These are phyloP conservation scores for Huso huso DNA, from an alignment of 2,797 vertebrate species.

Conservation along the genomic window DNA sequence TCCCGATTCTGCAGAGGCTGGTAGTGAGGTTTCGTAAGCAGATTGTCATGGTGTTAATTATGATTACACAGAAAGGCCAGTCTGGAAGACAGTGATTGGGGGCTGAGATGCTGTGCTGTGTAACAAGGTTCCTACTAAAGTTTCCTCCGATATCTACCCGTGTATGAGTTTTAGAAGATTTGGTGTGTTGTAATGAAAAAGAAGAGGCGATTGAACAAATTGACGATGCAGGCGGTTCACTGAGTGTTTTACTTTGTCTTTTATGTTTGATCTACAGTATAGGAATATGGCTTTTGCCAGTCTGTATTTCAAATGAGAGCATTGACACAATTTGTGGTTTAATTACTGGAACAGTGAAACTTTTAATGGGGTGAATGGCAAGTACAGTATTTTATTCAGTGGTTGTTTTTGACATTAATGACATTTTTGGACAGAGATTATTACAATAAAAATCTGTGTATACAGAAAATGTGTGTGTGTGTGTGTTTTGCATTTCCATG, in stretches of 20 bases:
- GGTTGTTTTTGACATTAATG: neutral
- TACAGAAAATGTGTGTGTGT: no score
- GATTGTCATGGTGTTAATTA: slow-evolving; percentile 67
- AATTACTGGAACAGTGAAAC: neutral
- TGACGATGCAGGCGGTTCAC: neutral
- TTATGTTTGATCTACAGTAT: no score
- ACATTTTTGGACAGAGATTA: no score
- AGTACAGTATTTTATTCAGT: neutral
- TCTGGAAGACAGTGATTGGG: slow-evolving; percentile 22
- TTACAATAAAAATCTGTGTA: no score
- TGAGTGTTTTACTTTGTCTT: neutral
- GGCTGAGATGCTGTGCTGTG: slow-evolving; percentile 29
- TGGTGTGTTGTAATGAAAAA: slow-evolving; percentile 28
- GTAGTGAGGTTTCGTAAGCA: slow-evolving; percentile 49
- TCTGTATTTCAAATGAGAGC: no score
- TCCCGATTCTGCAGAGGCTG: slow-evolving; percentile 12
- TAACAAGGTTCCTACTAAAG: slow-evolving; percentile 34
- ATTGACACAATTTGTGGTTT: neutral
- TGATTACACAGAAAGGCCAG: slow-evolving; percentile 52
- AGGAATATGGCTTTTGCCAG: no score
- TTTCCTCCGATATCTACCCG: slow-evolving; percentile 30
- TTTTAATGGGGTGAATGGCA: neutral
- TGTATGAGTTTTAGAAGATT: slow-evolving; percentile 29
- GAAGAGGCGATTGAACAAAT: slow-evolving; percentile 46
- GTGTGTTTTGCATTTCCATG: neutral